Evolutionary conservation across 2,888 invertebrate species (phyloP).

Genomic region (Folsomia manolachei): DNA sequence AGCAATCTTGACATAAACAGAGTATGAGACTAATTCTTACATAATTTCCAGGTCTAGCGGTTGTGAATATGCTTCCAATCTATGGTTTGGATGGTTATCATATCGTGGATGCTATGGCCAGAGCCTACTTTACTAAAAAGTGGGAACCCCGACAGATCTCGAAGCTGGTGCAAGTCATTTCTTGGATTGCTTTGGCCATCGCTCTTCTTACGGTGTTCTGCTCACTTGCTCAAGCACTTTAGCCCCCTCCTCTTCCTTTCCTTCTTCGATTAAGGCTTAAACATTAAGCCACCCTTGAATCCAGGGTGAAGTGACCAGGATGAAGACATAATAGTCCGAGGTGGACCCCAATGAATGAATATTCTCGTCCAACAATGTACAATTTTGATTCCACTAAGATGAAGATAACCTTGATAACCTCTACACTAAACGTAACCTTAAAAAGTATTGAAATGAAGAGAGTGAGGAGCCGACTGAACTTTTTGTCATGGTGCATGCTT

Average conservation of each 20-base stretch:
- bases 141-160: constrained; percentile 45
- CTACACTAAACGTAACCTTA: background rate
- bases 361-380: too few species aligned
- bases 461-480: constrained; percentile 6
- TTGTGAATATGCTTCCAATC: constrained; percentile 50
- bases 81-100: constrained; percentile 50
- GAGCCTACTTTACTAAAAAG: constrained; percentile 38
- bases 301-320: background rate
- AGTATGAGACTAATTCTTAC: too few species aligned
- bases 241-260: constrained; percentile 5
- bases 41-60: too few species aligned
- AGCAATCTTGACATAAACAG: too few species aligned
- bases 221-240: constrained; percentile 44
- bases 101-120: constrained; percentile 43
- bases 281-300: too few species aligned
- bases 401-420: background rate
- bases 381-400: too few species aligned
- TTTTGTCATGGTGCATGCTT: constrained; percentile 6
- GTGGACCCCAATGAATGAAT: too few species aligned
- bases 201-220: constrained; percentile 48
- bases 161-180: constrained; percentile 46
- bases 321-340: too few species aligned
- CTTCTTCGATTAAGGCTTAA: background rate
- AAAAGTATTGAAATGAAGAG: constrained; percentile 1
- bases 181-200: constrained; percentile 44